Evolutionary conservation across 2,797 vertebrate species (phyloP).

Genomic region (Harpagifer antarcticus): DNA sequence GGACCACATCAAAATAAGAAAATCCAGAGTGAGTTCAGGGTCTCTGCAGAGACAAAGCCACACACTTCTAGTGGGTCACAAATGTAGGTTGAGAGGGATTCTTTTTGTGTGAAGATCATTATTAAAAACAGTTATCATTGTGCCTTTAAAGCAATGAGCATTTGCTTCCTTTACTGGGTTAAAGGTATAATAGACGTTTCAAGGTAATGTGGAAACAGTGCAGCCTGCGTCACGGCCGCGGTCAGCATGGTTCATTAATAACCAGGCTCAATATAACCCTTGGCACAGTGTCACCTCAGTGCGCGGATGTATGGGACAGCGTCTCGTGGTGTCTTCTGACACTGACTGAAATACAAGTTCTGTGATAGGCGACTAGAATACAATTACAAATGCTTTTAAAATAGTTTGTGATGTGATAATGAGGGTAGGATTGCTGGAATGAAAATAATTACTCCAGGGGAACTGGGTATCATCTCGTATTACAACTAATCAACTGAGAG

Average conservation of each 20-base stretch:
- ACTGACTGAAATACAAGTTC: slow-evolving; percentile 59
- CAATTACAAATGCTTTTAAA: slow-evolving; percentile 31
- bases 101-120: too few species aligned
- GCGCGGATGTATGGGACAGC: slow-evolving; percentile 58
- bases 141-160: not conserved
- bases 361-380: slow-evolving; percentile 17
- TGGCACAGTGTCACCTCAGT: slow-evolving; percentile 59
- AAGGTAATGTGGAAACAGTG: slow-evolving; percentile 77
- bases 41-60: too few species aligned
- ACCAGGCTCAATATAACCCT: slow-evolving; percentile 68
- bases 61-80: too few species aligned
- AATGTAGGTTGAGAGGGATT: too few species aligned
- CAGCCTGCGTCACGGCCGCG: slow-evolving; percentile 53
- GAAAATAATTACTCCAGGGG: not conserved
- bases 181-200: slow-evolving; percentile 66
- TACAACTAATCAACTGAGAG: not conserved
- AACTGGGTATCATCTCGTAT: not conserved
- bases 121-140: too few species aligned
- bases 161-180: slow-evolving; percentile 29
- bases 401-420: slow-evolving; percentile 7
- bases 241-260: slow-evolving; percentile 75
- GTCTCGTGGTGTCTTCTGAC: slow-evolving; percentile 58
- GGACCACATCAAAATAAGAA: too few species aligned
- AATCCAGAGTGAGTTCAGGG: too few species aligned
- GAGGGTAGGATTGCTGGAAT: not conserved